phyloP scores from a whole-genome alignment of 2,888 invertebrate genomes.

The Cheilosia grossa region DNA sequence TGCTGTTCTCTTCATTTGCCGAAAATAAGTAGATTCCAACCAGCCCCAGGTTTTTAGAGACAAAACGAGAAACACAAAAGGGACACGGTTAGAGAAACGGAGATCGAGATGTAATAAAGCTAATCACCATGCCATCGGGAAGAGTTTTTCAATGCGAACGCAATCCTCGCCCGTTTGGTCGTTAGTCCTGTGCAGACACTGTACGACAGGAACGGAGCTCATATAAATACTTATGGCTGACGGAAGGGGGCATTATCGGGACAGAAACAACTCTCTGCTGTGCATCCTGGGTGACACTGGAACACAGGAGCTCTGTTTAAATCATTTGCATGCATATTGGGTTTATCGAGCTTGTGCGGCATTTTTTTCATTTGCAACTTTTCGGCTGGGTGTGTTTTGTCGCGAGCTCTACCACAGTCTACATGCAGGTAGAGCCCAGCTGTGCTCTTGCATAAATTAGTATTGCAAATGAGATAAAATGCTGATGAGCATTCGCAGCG shows the following conservation, averaged over 20 bases:
- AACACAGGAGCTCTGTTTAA: slow-evolving; percentile 53
- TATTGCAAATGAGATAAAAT: slow-evolving; percentile 73
- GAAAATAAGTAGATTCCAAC: slow-evolving; percentile 1
- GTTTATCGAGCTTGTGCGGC: slow-evolving; percentile 64
- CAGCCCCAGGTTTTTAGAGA: slow-evolving; percentile 8
- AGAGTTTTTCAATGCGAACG: slow-evolving; percentile 47
- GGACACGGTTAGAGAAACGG: slow-evolving; percentile 45
- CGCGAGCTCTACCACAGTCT: not conserved
- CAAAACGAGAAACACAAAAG: slow-evolving; percentile 35
- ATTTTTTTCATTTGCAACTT: slow-evolving; percentile 64
- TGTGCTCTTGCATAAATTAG: slow-evolving; percentile 72
- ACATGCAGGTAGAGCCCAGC: slow-evolving; percentile 16
- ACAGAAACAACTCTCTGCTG: slow-evolving; percentile 43
- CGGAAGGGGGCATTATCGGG: slow-evolving; percentile 13
- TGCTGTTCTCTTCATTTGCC: slow-evolving; percentile 2
- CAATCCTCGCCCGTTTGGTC: slow-evolving; percentile 15
- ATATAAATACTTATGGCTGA: slow-evolving; percentile 22
- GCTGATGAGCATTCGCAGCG: slow-evolving; percentile 60
- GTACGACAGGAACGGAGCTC: slow-evolving; percentile 19
- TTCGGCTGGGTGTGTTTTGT: slow-evolving; percentile 20
- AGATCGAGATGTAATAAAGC: slow-evolving; percentile 63
- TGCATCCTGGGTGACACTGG: slow-evolving; percentile 38
- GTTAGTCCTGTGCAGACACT: slow-evolving; percentile 26
- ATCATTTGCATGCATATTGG: slow-evolving; percentile 75
- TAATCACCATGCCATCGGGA: slow-evolving; percentile 65